A percentile compares a stretch with the other conserved stretches of the same genome.
Conservation (phyloP, 2,113 vertebrate species). For the Lathamus discolor region DNA sequence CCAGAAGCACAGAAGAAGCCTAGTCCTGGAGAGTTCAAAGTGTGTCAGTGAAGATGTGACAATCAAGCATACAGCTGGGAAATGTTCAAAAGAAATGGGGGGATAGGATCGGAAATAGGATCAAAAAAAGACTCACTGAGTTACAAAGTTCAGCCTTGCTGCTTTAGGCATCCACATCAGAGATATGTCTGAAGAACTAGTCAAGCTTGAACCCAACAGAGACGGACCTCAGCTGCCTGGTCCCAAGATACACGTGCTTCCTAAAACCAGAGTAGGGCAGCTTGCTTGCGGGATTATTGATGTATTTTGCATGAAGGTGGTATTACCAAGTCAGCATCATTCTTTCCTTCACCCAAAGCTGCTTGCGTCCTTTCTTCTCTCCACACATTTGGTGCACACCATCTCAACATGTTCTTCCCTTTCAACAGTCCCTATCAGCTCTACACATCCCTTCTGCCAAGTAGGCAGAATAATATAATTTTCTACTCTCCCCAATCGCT, state of each 20-base stretch:
- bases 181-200: not conserved
- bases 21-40: not conserved
- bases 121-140: not conserved
- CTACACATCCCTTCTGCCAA: not conserved
- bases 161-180: not conserved
- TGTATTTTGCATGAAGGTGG: not conserved
- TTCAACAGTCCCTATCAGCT: not conserved
- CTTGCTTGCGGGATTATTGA: not conserved
- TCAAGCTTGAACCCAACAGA: not conserved
- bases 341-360: not conserved
- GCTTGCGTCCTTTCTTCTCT: not conserved
- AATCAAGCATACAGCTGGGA: not conserved
- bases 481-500: rapidly evolving
- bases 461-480: not conserved
- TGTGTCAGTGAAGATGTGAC: not conserved
- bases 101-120: not conserved
- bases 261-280: not conserved
- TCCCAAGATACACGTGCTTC: not conserved
- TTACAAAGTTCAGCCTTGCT: rapidly evolving
- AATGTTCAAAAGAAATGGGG: not conserved
- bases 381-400: rapidly evolving
- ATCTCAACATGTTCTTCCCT: not conserved
- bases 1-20: not conserved
- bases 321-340: rapidly evolving
- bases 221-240: not conserved